Evolutionary conservation across 2,113 vertebrate genomes (phyloP).

Genomic region (Petroica traversi): DNA sequence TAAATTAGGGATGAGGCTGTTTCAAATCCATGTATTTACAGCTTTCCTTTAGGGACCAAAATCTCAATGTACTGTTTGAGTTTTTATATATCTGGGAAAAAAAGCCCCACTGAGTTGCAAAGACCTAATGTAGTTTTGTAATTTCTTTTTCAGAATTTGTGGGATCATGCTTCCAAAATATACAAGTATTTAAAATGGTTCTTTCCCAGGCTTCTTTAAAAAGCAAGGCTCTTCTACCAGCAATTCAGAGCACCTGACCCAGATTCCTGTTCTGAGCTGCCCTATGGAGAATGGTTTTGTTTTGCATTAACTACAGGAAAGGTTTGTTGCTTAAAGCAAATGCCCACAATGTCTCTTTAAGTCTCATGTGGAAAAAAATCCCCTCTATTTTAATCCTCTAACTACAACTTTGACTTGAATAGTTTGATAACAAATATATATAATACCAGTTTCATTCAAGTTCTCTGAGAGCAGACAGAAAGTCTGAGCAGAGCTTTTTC

Average conservation of each 20-base stretch:
- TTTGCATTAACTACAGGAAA: neutral
- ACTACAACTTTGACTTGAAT: neutral
- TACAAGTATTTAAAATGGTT: neutral
- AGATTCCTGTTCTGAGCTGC: neutral
- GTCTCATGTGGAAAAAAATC: neutral
- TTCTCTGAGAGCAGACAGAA: neutral
- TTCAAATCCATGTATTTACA: neutral
- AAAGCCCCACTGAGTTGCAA: neutral
- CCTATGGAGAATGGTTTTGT: neutral
- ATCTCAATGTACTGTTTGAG: neutral
- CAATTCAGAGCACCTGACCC: neutral
- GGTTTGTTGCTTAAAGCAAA: neutral
- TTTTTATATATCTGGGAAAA: neutral
- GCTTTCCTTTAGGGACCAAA: neutral
- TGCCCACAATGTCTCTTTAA: neutral
- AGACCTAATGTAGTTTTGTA: neutral
- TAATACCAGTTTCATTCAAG: neutral
- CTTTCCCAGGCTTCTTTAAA: neutral
- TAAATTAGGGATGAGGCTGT: neutral
- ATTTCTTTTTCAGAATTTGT: neutral
- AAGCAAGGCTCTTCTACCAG: neutral
- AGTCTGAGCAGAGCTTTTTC: neutral
- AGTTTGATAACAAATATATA: neutral
- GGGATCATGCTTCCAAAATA: neutral
- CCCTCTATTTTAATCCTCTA: neutral